These are phyloP conservation scores for Dermolepida albohirtum DNA, from an alignment of 2,888 invertebrate species.

Conservation along the genomic window DNA sequence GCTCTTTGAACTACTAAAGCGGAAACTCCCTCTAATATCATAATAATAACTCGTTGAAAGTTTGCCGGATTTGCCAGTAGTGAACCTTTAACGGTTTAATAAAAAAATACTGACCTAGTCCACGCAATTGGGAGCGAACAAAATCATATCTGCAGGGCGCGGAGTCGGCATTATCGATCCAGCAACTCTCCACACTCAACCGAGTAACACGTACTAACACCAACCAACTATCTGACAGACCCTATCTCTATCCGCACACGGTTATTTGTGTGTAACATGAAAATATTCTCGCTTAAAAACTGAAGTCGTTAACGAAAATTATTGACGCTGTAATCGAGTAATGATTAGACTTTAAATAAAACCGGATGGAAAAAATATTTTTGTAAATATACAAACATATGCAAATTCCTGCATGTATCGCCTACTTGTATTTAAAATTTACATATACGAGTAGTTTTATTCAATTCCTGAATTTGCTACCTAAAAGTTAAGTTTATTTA, in stretches of 20 bases:
- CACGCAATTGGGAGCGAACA: conserved; percentile 44
- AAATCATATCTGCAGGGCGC: conserved; percentile 49
- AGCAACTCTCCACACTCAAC: conserved; percentile 38
- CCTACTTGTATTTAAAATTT: too few species aligned
- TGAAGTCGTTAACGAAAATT: conserved; percentile 13
- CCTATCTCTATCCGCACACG: conserved; percentile 25
- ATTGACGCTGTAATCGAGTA: conserved; percentile 34
- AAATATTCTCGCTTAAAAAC: conserved; percentile 33
- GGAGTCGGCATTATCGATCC: conserved; percentile 45
- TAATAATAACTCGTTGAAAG: too few species aligned
- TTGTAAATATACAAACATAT: neutral
- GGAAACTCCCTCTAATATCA: too few species aligned
- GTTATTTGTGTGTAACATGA: conserved; percentile 35
- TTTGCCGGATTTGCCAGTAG: too few species aligned
- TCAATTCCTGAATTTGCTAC: too few species aligned
- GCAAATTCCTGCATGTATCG: too few species aligned
- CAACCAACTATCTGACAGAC: conserved; percentile 28
- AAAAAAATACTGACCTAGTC: conserved; percentile 48
- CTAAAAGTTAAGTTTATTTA: too few species aligned
- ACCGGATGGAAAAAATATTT: conserved; percentile 5
- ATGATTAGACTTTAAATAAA: conserved; percentile 32
- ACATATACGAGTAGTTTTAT: too few species aligned
- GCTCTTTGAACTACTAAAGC: too few species aligned
- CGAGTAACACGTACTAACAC: conserved; percentile 44
- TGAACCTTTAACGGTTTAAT: neutral